Evolutionary conservation across 2,797 vertebrate species (phyloP).

Genomic region (Tadarida brasiliensis): DNA sequence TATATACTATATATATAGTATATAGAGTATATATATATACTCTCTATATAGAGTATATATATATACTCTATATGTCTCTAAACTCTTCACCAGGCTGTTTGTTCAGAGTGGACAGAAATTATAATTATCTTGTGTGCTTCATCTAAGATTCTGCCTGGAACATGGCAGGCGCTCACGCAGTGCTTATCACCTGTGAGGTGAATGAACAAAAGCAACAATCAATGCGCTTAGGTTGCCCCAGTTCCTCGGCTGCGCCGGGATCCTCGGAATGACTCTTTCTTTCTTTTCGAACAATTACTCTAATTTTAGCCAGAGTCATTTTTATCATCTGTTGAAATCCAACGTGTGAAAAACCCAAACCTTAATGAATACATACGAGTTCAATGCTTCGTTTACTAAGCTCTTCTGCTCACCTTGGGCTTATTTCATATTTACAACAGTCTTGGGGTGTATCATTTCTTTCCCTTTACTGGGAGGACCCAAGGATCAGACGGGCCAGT

Average conservation of each 20-base stretch:
- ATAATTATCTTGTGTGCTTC: background rate
- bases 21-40: too few relatives aligned
- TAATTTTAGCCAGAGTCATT: constrained; percentile 14
- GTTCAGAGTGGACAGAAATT: background rate
- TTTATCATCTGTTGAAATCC: background rate
- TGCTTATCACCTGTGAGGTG: background rate
- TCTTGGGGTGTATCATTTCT: background rate
- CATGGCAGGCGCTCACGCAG: background rate
- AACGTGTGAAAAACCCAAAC: background rate
- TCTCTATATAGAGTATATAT: too few relatives aligned
- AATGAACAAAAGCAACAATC: background rate
- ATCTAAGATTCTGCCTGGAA: background rate
- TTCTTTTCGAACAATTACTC: constrained; percentile 17
- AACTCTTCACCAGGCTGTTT: background rate
- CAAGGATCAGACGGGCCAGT: accelerated
- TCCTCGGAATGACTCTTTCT: background rate
- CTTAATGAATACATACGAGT: background rate
- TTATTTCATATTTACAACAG: background rate
- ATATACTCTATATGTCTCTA: background rate
- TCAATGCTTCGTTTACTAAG: background rate
- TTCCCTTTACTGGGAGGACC: background rate
- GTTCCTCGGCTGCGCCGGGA: background rate
- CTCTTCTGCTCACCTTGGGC: background rate
- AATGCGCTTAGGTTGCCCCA: background rate
- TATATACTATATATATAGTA: too few relatives aligned